Evolutionary conservation across 2,888 invertebrate species (phyloP).

Genomic region (Brachynemurus nebulosus): DNA sequence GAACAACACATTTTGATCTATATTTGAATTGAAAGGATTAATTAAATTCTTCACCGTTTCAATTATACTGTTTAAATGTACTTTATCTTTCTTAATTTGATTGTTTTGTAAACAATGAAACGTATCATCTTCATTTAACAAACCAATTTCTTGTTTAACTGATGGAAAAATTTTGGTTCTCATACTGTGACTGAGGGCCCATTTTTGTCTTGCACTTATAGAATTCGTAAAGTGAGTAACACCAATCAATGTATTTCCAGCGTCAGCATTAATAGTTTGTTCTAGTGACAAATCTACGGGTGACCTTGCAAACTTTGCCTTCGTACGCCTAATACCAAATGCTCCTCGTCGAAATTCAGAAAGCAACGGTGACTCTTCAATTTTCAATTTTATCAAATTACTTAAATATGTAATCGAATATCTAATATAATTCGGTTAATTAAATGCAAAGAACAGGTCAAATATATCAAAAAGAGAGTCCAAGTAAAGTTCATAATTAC

Average conservation of each 20-base stretch:
- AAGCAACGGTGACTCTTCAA: too few species aligned
- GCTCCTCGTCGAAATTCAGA: too few species aligned
- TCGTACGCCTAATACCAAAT: too few species aligned
- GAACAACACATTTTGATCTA: constrained; percentile 15
- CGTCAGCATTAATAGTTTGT: too few species aligned
- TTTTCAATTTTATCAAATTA: constrained; percentile 7
- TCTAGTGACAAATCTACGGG: too few species aligned
- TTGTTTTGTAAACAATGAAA: constrained; percentile 14
- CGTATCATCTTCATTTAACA: constrained; percentile 20
- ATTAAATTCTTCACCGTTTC: constrained; percentile 12
- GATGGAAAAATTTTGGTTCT: constrained; percentile 21
- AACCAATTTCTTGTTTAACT: constrained; percentile 13
- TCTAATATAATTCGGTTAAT: not conserved
- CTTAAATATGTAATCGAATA: not conserved
- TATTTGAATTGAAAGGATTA: constrained; percentile 15
- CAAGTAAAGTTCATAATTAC: not conserved
- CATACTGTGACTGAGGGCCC: constrained; percentile 23
- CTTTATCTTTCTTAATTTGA: constrained; percentile 17
- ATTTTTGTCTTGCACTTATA: constrained; percentile 22
- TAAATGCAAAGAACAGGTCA: not conserved
- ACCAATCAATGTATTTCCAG: constrained; percentile 18
- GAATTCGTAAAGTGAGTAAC: constrained; percentile 18
- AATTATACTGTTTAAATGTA: constrained; percentile 13
- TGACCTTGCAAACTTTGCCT: too few species aligned
- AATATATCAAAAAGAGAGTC: not conserved